Percentiles rank a stretch among this genome's conserved stretches.
phyloP scores from a whole-genome alignment of 1,140 invertebrate species.

The Armadillidium nasatum region DNA sequence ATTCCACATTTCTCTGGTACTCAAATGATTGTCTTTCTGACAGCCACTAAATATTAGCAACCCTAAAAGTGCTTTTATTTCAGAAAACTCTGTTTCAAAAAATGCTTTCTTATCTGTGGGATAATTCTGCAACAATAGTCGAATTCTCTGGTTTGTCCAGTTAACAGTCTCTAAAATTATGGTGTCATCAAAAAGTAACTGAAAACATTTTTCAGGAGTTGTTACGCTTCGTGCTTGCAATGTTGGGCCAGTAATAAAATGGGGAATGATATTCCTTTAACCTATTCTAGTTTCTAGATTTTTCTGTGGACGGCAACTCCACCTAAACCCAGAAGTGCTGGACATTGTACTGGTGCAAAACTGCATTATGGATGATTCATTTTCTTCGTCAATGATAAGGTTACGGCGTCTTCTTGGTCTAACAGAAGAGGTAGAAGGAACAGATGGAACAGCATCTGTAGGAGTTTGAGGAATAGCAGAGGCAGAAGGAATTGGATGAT shows the following conservation, averaged over 20 bases:
- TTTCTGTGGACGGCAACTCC: too few species aligned
- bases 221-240: not conserved
- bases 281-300: too few species aligned
- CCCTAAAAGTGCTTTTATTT: constrained; percentile 25
- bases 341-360: too few species aligned
- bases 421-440: too few species aligned
- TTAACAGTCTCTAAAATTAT: constrained; percentile 10
- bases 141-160: constrained; percentile 29
- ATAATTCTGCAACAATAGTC: not conserved
- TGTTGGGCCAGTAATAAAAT: not conserved
- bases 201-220: constrained; percentile 19
- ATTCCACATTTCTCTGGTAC: constrained; percentile 23
- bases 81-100: constrained; percentile 23
- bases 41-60: constrained; percentile 23
- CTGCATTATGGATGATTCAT: too few species aligned
- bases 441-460: too few species aligned
- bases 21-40: constrained; percentile 22
- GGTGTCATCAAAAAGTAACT: constrained; percentile 16
- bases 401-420: too few species aligned
- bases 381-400: too few species aligned
- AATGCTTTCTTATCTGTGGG: constrained; percentile 1
- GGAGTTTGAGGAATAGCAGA: too few species aligned
- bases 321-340: too few species aligned
- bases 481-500: too few species aligned
- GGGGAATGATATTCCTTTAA: not conserved